Percentiles rank a stretch among this genome's conserved stretches.
Conservation (phyloP, 1,140 invertebrate genomes). For the Euura lappo region DNA sequence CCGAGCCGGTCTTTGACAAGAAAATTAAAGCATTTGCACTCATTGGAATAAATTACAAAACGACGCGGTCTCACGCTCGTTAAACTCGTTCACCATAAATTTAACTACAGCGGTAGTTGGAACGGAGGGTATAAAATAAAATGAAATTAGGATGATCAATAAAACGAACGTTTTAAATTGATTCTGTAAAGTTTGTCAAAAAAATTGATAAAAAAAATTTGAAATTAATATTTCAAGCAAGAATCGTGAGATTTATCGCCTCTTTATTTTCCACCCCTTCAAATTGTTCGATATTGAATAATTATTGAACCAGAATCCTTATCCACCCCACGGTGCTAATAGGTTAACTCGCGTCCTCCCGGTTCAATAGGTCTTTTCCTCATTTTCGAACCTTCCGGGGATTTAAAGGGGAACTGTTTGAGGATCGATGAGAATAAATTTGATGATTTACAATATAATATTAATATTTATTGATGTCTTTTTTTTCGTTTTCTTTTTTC, state of each 20-base stretch:
- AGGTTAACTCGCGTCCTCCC: neutral
- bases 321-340: neutral
- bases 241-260: neutral
- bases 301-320: neutral
- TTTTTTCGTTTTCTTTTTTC: neutral
- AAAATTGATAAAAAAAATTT: too few relatives aligned
- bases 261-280: neutral
- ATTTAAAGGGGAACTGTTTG: neutral
- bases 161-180: too few relatives aligned
- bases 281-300: neutral
- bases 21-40: neutral
- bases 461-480: slow-evolving; percentile 4
- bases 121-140: too few relatives aligned
- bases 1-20: neutral
- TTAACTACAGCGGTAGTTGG: too few relatives aligned
- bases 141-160: too few relatives aligned
- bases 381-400: neutral
- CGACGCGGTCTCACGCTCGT: too few relatives aligned
- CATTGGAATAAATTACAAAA: neutral
- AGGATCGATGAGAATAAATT: neutral
- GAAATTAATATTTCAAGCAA: neutral
- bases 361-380: neutral
- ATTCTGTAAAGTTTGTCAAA: too few relatives aligned
- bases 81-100: too few relatives aligned
- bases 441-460: neutral